These are phyloP conservation scores for Drosophila yakuba DNA, from an alignment of 1,140 invertebrate genomes.

Conservation along the genomic window DNA sequence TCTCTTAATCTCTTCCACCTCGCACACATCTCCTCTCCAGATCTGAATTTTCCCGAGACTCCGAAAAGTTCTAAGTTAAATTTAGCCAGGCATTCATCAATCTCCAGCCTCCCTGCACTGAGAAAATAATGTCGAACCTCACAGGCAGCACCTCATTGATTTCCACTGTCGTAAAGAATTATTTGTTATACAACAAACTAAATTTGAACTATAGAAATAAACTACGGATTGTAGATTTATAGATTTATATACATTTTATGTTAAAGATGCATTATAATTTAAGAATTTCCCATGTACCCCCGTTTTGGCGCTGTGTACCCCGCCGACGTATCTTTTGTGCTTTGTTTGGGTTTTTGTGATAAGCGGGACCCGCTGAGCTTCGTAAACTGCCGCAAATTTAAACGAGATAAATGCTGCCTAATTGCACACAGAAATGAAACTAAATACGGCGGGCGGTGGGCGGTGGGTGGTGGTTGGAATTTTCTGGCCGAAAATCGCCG, in stretches of 20 bases:
- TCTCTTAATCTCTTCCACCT: slow-evolving; percentile 26
- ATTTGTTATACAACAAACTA: too few relatives aligned
- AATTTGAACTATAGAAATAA: too few relatives aligned
- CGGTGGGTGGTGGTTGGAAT: slow-evolving; percentile 1
- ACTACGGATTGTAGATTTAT: too few relatives aligned
- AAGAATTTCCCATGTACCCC: too few relatives aligned
- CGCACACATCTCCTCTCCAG: slow-evolving; percentile 11
- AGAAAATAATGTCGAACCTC: background rate
- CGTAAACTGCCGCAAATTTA: slow-evolving; percentile 64
- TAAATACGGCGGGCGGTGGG: slow-evolving; percentile 31
- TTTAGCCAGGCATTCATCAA: slow-evolving; percentile 36
- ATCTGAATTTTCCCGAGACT: slow-evolving; percentile 16
- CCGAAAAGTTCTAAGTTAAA: slow-evolving; percentile 34
- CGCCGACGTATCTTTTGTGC: slow-evolving; percentile 34
- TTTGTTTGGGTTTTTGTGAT: slow-evolving; percentile 60
- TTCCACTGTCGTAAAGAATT: too few relatives aligned
- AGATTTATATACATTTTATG: too few relatives aligned
- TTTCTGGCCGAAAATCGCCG: slow-evolving; percentile 30
- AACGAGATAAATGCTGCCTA: slow-evolving; percentile 74
- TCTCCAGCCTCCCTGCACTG: slow-evolving; percentile 6
- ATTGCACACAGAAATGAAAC: slow-evolving; percentile 54
- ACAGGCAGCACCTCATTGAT: too few relatives aligned
- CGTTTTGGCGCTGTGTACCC: background rate
- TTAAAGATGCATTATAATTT: too few relatives aligned
- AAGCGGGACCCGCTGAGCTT: slow-evolving; percentile 56